Base-by-base conservation (phyloP, 2,113 vertebrate species). In the Otolemur garnettii region DNA sequence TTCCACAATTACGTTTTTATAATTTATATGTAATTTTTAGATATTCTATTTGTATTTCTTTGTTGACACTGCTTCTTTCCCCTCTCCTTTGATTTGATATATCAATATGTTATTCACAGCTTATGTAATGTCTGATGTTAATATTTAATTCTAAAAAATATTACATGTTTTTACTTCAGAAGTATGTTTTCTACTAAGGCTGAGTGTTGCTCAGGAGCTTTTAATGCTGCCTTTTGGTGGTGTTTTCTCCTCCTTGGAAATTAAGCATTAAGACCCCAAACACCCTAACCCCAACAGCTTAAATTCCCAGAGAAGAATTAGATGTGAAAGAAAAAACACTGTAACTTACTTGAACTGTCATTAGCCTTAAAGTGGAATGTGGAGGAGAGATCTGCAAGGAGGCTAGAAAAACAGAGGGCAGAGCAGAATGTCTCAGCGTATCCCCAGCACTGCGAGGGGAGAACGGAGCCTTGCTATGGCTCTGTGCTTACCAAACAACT, bases 351-450 rank as follows among this genome's bases (percentile, higher is more conserved):
- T 62, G 59, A 82, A 69, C 68, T 93, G 55, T 95, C 80, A 96
- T 96, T 93, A 96, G 42, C 75, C 33, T 81, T 91, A 78, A 96
- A 92, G 50, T 91, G 95, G 95, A 93, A 95, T 93, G 94, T 91
- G 74, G 24, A 59, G 83, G 86, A 91, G 86, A 96, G 62, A 5
- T 91, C 77, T 45, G 8, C n/a, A 69, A 88, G 92, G 89, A 95
- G 42, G 42, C 35, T 42, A 30, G 74, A 26, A 59, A 94, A 93
- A 79, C 33, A 81, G 64, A 90, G 71, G 75, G 62, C 50, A 64
- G 68, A 62, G 38, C 24, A 42, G 45, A 78, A 35, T 24, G 14
- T 42, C n/a, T 74, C 50, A 50, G 28, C 45, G 3, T n/a, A 12
- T 82, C 83, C 93, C 26, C 24, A 59, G 77, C 33, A 18, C 18